Base-by-base conservation (phyloP, 1,140 invertebrate species). In the Thereuonema tuberculata region DNA sequence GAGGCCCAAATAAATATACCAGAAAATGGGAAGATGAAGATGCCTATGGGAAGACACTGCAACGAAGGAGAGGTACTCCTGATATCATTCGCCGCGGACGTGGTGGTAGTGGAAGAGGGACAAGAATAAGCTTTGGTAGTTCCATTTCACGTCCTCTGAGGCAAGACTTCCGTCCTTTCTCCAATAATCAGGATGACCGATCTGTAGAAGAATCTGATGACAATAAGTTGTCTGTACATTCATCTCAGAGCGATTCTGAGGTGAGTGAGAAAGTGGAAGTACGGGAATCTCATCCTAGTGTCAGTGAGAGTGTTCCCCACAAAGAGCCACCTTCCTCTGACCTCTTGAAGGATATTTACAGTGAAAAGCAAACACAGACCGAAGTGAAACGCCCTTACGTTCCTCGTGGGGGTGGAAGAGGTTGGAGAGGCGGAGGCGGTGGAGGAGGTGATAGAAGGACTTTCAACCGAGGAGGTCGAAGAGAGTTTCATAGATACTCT, bases 1-100 rank as follows among this genome's bases (percentile, higher is more conserved):
- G 89, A 58, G 89, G 89, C 2, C 91, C 89, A 0, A 91, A 85
- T 67, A 92, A 92, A 70, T 93, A 94, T 70, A 89, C 86, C 0
- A 78, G 89, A 15, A 90, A 89, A 63, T 94, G 89, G 89, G 87
- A 92, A 71, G 89, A 93, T 69, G 87, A 89, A 70, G 85, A 88
- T 69, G 89, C 89, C 0, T 94, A 93, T 71, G 75, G 68, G 61
- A 80, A 74, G 67, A 72, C 68, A 43, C n/a, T 31, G 37, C 17
- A 52, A 12, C 56, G 65, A 9, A 66, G 63, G 14, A 29, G 60
- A 9, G 26, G 49, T 12, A 43, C 14, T 24, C 29, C 56, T 12
- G 28, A 49, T 52, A 43, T 63, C 15, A 62, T 64, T 50, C 59
- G 62, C 17, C 54, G 66, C 3, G 54, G 62, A 29, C 37, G 43